Evolutionary conservation across 2,888 invertebrate species (phyloP), one percentile per base, ranked within the genome.

Genomic region (Holacanthella duospinosa): DNA sequence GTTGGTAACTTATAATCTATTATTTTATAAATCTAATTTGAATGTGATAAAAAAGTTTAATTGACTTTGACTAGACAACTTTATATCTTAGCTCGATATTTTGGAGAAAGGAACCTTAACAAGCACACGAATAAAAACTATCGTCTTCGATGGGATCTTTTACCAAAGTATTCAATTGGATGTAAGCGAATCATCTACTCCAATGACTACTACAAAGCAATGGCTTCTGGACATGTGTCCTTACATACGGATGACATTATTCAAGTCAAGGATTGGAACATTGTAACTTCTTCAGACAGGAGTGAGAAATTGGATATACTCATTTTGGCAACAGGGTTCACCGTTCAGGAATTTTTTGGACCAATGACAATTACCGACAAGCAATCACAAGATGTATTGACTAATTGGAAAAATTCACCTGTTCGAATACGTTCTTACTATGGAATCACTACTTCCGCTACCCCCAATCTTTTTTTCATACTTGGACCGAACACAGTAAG

Each of bases 321-420:
- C 6, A 26, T 55, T 26, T n/a, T 25, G 6, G 26, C 27, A 4
- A 55, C 56, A 24, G 56, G 56, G 6, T 55, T 55, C 27, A 26
- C 9, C 4, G 6, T 9, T 6, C 56, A 27, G 25, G 54, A 53
- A 9, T 26, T 19, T n/a, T 28, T 55, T 55, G 56, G 25, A 6
- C 29, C 27, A 25, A 26, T 55, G 26, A 19, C 19, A 16, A 55
- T 55, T 26, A 55, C 56, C 4, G 56, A 25, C 6, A 28, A 19
- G 27, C 21, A 25, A 25, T 12, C 25, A 6, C 19, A 19, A 12
- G 27, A 55, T 28, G 6, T 79, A 75, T 57, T 74, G 71, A 12
- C 76, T 6, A 3, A 12, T 6, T 58, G 58, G 58, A 29, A 58
- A 43, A 19, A 24, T 9, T 9, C n/a, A 4, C 36, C 9, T 16